Percentiles rank a stretch among this genome's conserved stretches.
Conservation (phyloP, 2,888 invertebrate species). For the Desoria tigrina region DNA sequence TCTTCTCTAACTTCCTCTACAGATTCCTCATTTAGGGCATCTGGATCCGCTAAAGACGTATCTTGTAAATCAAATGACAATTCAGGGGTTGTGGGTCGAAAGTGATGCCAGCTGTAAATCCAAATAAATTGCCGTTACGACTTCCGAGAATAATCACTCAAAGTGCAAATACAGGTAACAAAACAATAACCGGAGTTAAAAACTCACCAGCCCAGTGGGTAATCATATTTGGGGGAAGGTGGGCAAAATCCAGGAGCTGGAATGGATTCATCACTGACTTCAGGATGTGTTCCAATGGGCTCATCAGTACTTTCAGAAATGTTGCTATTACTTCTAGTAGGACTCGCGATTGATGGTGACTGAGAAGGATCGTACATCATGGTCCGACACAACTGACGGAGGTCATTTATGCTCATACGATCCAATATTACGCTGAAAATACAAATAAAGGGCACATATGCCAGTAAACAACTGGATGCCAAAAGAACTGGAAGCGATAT, state of each 20-base stretch:
- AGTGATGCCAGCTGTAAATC: conserved; percentile 69
- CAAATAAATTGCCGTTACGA: too few species aligned
- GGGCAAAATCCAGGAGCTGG: conserved; percentile 36
- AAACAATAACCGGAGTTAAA: conserved; percentile 9
- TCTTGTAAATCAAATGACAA: background rate
- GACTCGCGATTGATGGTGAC: conserved; percentile 79
- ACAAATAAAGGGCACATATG: conserved; percentile 26
- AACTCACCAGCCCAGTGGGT: conserved; percentile 44
- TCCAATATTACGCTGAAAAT: conserved; percentile 37
- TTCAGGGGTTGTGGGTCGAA: conserved; percentile 74
- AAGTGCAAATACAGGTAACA: background rate
- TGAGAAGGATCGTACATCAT: conserved; percentile 56
- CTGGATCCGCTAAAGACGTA: conserved; percentile 18
- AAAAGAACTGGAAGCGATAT: too few species aligned
- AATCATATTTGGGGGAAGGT: conserved; percentile 34
- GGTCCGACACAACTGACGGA: background rate
- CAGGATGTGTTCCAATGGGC: conserved; percentile 1
- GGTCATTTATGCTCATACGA: conserved; percentile 23
- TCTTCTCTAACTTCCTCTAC: conserved; percentile 24
- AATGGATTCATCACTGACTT: conserved; percentile 37
- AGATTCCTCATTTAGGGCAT: conserved; percentile 30
- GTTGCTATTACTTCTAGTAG: conserved; percentile 59
- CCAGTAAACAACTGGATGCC: too few species aligned
- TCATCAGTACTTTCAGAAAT: background rate
- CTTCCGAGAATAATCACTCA: too few species aligned